Evolutionary conservation across 2,888 invertebrate genomes (phyloP).

Genomic region (Aspidiotus rigidus): DNA sequence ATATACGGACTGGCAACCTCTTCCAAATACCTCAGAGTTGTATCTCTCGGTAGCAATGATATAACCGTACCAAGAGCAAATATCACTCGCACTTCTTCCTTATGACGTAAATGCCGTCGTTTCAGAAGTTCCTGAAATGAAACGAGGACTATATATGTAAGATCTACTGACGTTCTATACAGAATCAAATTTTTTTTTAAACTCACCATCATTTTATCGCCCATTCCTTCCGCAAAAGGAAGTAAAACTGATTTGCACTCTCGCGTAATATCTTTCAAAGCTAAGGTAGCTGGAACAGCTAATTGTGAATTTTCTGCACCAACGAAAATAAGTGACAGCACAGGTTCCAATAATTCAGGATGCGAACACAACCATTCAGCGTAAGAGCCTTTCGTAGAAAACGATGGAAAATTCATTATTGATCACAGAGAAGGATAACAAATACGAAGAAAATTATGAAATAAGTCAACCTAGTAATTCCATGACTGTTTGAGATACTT

Average conservation of each 20-base stretch:
- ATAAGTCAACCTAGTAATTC: conserved; percentile 58
- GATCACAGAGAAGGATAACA: conserved; percentile 23
- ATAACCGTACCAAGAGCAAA: conserved; percentile 64
- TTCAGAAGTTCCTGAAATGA: conserved; percentile 48
- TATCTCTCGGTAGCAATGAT: conserved; percentile 54
- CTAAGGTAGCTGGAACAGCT: conserved; percentile 73
- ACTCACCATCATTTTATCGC: conserved; percentile 32
- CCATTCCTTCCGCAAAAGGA: conserved; percentile 51
- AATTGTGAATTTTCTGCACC: conserved; percentile 44
- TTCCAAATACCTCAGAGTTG: conserved; percentile 60
- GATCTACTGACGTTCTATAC: too few species aligned
- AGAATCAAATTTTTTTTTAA: too few species aligned
- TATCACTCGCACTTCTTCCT: conserved; percentile 65
- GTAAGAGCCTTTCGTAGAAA: conserved; percentile 54
- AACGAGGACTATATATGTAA: neutral
- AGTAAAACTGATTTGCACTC: conserved; percentile 68
- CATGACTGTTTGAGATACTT: conserved; percentile 61
- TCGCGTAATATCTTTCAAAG: conserved; percentile 74
- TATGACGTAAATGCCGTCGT: conserved; percentile 52
- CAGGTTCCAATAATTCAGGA: conserved; percentile 56
- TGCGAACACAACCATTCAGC: conserved; percentile 74
- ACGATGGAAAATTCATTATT: conserved; percentile 34
- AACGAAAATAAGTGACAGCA: conserved; percentile 56
- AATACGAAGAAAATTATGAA: neutral
- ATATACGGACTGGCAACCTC: conserved; percentile 58